Evolutionary conservation across 2,113 vertebrate species (phyloP).

Genomic region (Thalassarche chlororhynchos): DNA sequence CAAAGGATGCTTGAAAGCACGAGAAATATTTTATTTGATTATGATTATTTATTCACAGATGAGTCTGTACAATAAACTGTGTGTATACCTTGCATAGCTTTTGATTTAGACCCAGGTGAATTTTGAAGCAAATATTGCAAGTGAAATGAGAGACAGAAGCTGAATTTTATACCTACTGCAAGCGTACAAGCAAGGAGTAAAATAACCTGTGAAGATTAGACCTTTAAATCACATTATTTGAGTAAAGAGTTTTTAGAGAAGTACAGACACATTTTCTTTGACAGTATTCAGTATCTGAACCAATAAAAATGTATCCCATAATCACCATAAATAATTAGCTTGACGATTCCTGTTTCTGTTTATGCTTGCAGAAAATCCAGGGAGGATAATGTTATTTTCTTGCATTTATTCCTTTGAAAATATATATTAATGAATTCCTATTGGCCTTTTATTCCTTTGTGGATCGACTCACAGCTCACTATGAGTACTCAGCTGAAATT

Average conservation of each 20-base stretch:
- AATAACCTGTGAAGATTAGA: neutral
- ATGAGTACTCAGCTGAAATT: neutral
- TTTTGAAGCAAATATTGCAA: neutral
- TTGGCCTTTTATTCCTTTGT: neutral
- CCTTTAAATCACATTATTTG: neutral
- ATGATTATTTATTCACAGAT: neutral
- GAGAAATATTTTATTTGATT: neutral
- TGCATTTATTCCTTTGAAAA: neutral
- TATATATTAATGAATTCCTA: neutral
- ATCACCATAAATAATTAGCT: neutral
- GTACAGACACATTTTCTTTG: neutral
- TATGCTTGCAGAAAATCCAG: neutral
- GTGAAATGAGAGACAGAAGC: neutral
- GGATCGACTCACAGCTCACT: neutral
- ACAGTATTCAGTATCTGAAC: neutral
- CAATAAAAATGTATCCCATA: neutral
- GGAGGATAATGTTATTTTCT: neutral
- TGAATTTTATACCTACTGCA: neutral
- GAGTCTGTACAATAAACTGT: neutral
- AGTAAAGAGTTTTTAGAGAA: neutral
- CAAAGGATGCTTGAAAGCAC: neutral
- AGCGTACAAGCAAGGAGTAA: neutral
- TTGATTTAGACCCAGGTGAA: neutral
- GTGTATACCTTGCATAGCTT: neutral
- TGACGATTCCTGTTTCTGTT: neutral